Evolutionary conservation across 1,140 invertebrate genomes (phyloP), one percentile per base, ranked within the genome.

Genomic region (Drosophila murphyi): DNA sequence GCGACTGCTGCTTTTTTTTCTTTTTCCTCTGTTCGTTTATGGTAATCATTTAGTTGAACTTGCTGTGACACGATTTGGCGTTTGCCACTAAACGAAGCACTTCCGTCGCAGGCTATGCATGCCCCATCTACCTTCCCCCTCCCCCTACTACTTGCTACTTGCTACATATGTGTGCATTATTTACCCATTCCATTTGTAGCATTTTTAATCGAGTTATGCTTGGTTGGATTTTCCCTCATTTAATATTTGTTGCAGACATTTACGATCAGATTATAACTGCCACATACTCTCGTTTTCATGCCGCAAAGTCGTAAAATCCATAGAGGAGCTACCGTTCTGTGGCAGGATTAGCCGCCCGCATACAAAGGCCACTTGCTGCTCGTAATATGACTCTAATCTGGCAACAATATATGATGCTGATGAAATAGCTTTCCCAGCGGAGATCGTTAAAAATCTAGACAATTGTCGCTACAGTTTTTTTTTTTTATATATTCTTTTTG

Each of bases 361-460:
- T 64, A 47, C 56, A 77, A 50, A 60, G 75, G 51, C 69, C 82
- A 82, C 83, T 88, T 80, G 83, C 83, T 88, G 78, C 28, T 71
- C 20, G 82, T 88, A 87, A 87, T 74, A 88, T 79, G 82, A 87
- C 79, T 70, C 83, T 88, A 79, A 87, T 88, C 82, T 82, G 55
- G 79, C 62, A 51, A 78, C 72, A 89, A 83, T 86, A 31, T 45
- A 31, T 54, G 57, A 20, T 20, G 20, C 20, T 2, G 0, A 20
- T 20, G 52, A 41, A 43, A 80, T 68, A 77, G 67, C 67, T 80
- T 88, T 88, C 85, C 80, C 80, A 89, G 68, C 60, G 29, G 47
- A 41, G 55, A 80, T 80, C 82, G 72, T 80, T 56, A 71, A 83
- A 69, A 7, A 59, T 20, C 8, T n/a, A 71, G 71, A 82, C 76